A percentile compares a stretch with the other conserved stretches of the same genome.
Conservation (phyloP, 2,113 vertebrate species). For the Phrynosoma blainvillii region DNA sequence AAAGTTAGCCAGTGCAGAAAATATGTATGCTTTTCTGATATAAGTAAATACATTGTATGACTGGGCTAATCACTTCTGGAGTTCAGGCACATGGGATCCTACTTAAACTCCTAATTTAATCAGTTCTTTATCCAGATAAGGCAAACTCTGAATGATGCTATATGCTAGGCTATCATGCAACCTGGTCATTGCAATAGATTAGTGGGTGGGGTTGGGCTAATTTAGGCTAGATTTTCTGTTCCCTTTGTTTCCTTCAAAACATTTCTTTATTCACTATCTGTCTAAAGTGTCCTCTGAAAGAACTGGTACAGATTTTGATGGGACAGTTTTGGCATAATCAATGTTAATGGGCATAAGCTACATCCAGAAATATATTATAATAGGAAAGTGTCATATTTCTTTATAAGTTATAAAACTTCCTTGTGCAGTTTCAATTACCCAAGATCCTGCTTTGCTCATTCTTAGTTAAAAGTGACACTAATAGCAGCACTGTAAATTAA, state of each 20-base stretch:
- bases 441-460: conserved; percentile 19
- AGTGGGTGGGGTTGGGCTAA: not conserved
- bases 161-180: not conserved
- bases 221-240: not conserved
- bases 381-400: conserved; percentile 16
- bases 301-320: not conserved
- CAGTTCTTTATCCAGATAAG: not conserved
- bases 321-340: conserved; percentile 22
- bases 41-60: not conserved
- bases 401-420: conserved; percentile 29
- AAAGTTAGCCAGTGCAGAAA: not conserved
- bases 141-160: not conserved
- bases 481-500: conserved; percentile 17
- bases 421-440: conserved; percentile 15
- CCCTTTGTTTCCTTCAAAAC: not conserved
- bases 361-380: conserved; percentile 32
- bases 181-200: not conserved
- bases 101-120: not conserved
- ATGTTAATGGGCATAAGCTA: conserved; percentile 29
- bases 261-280: conserved; percentile 21
- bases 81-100: not conserved
- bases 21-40: not conserved
- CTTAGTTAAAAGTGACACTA: conserved; percentile 29
- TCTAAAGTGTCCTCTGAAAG: conserved; percentile 1
- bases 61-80: too few species aligned